phyloP scores from a whole-genome alignment of 2,888 invertebrate species.

The Gisinianus flammeolus region DNA sequence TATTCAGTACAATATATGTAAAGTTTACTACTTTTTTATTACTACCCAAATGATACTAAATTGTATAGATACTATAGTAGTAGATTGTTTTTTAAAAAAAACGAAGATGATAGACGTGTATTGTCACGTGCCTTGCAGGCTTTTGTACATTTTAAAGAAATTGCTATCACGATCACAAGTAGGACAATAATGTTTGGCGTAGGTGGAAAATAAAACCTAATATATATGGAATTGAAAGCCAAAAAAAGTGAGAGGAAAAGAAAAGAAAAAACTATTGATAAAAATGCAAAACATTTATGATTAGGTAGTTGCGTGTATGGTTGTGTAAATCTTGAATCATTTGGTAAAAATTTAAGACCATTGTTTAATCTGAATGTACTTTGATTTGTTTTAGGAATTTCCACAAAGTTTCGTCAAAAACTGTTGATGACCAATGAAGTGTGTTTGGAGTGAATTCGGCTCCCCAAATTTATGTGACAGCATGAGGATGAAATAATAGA shows the following conservation, averaged over 20 bases:
- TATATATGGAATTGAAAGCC: no score
- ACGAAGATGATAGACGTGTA: not conserved
- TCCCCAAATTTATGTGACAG: not conserved
- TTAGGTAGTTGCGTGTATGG: not conserved
- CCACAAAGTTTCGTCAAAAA: not conserved
- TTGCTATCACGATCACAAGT: no score
- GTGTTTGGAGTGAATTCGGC: constrained; percentile 5
- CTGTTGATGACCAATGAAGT: constrained; percentile 11
- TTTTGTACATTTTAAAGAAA: no score
- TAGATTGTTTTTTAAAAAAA: not conserved
- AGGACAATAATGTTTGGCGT: not conserved
- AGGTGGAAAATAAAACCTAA: not conserved
- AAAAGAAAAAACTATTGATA: no score
- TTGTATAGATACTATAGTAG: not conserved
- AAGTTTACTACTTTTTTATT: no score
- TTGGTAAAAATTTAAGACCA: not conserved
- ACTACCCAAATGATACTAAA: not conserved
- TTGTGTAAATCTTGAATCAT: not conserved
- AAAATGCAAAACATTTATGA: no score
- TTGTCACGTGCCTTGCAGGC: not conserved
- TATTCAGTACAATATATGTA: no score
- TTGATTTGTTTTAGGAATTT: constrained; percentile 2
- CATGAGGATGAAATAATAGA: not conserved
- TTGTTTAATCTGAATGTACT: not conserved
- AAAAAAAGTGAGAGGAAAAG: no score